Conservation (phyloP, 2,113 vertebrate genomes). For the Manacus vitellinus region DNA sequence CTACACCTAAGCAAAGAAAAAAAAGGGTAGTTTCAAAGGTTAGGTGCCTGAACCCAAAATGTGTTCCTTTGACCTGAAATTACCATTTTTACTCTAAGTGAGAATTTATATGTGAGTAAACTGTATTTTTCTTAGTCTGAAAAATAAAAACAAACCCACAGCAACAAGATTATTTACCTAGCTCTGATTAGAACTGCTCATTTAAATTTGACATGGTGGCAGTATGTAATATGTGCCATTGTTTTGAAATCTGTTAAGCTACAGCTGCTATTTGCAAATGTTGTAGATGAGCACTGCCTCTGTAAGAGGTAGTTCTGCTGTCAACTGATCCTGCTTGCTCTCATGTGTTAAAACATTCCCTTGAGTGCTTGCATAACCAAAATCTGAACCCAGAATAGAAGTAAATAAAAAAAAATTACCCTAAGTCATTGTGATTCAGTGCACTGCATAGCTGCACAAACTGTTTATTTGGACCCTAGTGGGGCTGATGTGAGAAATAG, state of each 20-base stretch:
- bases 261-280: neutral
- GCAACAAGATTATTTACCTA: neutral
- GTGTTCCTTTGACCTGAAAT: neutral
- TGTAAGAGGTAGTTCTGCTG: neutral
- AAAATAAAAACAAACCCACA: neutral
- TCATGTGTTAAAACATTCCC: neutral
- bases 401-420: neutral
- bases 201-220: neutral
- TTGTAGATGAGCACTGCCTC: neutral
- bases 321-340: neutral
- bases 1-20: neutral
- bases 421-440: neutral
- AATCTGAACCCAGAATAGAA: neutral
- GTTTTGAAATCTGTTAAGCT: neutral
- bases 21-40: neutral
- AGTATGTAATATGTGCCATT: neutral
- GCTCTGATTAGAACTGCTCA: neutral
- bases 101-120: neutral
- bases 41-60: neutral
- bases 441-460: neutral
- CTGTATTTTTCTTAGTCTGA: neutral
- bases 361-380: neutral
- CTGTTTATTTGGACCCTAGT: neutral
- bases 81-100: neutral
- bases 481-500: neutral